Percentiles rank a stretch among this genome's conserved stretches.
These are phyloP conservation scores for Morus bassanus DNA, from an alignment of 2,797 vertebrate species.

Conservation along the genomic window DNA sequence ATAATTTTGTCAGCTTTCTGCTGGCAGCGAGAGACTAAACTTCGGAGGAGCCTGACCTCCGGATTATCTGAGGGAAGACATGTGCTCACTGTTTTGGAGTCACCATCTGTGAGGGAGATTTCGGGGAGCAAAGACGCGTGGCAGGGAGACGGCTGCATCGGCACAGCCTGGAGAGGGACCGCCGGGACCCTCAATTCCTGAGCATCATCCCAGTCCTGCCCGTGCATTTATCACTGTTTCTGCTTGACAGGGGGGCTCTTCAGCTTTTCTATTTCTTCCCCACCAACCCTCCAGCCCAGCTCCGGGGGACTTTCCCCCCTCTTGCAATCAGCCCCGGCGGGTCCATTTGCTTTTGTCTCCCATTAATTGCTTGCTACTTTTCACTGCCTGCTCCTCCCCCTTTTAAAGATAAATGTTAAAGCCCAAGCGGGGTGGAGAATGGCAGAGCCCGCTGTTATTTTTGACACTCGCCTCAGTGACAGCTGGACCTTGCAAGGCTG, in stretches of 20 bases:
- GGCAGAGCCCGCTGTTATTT: constrained; percentile 61
- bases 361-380: constrained; percentile 81
- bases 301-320: constrained; percentile 69
- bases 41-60: background rate
- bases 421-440: constrained; percentile 15
- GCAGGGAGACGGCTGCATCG: background rate
- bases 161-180: background rate
- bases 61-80: background rate
- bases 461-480: constrained; percentile 85
- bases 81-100: background rate
- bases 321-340: constrained; percentile 72
- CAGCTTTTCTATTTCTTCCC: background rate
- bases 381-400: constrained; percentile 69
- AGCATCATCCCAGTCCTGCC: constrained; percentile 46
- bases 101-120: constrained; percentile 36
- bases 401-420: constrained; percentile 51
- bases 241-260: background rate
- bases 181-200: constrained; percentile 17
- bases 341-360: constrained; percentile 76
- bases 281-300: background rate
- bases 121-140: background rate
- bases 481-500: constrained; percentile 88
- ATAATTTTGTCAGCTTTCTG: constrained; percentile 43
- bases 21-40: constrained; percentile 14
- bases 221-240: background rate